Evolutionary conservation across 2,113 vertebrate species (phyloP), one percentile per base, ranked within the genome.

Genomic region (Thunnus thynnus): DNA sequence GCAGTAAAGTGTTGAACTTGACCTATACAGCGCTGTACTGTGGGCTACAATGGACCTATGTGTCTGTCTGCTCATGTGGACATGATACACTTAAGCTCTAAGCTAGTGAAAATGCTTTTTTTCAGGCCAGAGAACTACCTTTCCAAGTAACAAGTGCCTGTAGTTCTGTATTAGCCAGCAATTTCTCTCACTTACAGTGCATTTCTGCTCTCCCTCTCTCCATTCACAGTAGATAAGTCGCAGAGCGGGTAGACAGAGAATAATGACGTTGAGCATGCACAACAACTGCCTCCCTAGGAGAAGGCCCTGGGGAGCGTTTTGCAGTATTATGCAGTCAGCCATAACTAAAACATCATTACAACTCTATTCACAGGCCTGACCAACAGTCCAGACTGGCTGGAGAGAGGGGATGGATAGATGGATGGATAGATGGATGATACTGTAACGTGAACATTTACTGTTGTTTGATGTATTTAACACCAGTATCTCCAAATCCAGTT

Each of bases 291-390:
- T 88, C 88, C 83, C 69, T 69, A 4, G 78, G 86, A 89, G 78
- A 83, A 18, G 72, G 58, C 90, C 89, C 90, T 7, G 0, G 93
- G 91, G 93, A 92, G 85, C 82, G 54, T 91, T 94, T 94, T 89
- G 76, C 91, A 88, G 88, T 85, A 91, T 93, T 91, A 92, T 84
- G 84, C 85, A 91, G 89, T 90, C 93, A 93, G 89, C 91, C 90
- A 91, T 90, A 88, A 91, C 90, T 93, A 93, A 94, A 92, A 88
- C 78, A 92, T 92, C 87, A 92, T 92, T 93, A 94, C 86, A 81
- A 76, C 85, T 61, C 69, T 27, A 79, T 80, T 88, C 78, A 86
- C 72, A 66, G 83, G 66, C 70, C 55, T 71, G 81, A 83, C 79
- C 76, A 68, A 56, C 22, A 80, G 22, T 48, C 51, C 1, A 17